Conservation (phyloP, 2,797 vertebrate genomes). For the Champsocephalus esox region DNA sequence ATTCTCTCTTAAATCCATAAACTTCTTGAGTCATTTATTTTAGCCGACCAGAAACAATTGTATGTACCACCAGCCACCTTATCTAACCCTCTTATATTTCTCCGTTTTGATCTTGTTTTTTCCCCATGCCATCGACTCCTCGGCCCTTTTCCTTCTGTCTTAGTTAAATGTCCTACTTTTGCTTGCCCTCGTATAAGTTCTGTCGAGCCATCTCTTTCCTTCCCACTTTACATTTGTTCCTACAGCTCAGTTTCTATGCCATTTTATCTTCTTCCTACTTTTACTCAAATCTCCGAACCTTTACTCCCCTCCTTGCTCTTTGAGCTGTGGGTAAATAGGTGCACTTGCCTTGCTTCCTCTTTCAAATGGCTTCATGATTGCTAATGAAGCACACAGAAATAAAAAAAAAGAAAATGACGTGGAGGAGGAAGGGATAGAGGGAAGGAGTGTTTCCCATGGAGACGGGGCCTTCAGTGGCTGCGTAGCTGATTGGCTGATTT, state of each 20-base stretch:
- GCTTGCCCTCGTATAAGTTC: constrained; percentile 10
- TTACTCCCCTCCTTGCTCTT: constrained; percentile 15
- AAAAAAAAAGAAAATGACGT: constrained; percentile 36
- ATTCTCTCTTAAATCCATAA: constrained; percentile 4
- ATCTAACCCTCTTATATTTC: constrained; percentile 16
- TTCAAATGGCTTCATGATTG: constrained; percentile 74
- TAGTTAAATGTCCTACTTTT: constrained; percentile 3
- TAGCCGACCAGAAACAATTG: constrained; percentile 18
- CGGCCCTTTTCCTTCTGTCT: constrained; percentile 10
- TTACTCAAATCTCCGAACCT: background rate
- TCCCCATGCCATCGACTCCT: background rate
- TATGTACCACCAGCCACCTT: constrained; percentile 11
- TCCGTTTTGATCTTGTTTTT: background rate
- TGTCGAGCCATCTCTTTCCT: constrained; percentile 26
- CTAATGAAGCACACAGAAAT: constrained; percentile 72
- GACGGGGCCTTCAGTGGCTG: constrained; percentile 51
- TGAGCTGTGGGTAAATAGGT: constrained; percentile 61
- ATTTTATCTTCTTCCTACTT: constrained; percentile 22
- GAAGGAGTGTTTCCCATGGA: constrained; percentile 67
- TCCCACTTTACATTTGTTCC: constrained; percentile 6
- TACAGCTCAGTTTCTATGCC: constrained; percentile 23
- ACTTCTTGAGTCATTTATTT: constrained; percentile 24
- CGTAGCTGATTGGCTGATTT: constrained; percentile 69
- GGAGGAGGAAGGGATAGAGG: constrained; percentile 54
- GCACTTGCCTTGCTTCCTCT: constrained; percentile 67